Evolutionary conservation across 2,888 invertebrate genomes (phyloP).

Genomic region (Gerosis bhagava): DNA sequence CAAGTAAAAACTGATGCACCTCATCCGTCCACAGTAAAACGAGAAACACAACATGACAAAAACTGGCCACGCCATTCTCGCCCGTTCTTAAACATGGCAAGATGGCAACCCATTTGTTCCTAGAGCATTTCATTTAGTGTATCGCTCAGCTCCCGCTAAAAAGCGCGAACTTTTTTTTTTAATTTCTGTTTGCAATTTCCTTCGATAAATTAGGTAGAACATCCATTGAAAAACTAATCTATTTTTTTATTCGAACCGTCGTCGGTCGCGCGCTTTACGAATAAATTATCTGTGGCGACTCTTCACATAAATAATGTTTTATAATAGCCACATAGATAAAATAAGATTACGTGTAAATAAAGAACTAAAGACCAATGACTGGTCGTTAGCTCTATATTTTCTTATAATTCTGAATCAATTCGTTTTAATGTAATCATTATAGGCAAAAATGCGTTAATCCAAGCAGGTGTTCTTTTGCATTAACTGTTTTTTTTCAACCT

Average conservation of each 20-base stretch:
- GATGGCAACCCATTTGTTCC: constrained; percentile 46
- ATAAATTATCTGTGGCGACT: constrained; percentile 22
- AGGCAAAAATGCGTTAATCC: constrained; percentile 9
- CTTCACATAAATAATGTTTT: constrained; percentile 7
- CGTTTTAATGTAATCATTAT: constrained; percentile 13
- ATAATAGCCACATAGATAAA: constrained; percentile 15
- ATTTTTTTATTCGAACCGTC: constrained; percentile 13
- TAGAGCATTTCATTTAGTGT: constrained; percentile 19
- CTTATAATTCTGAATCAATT: constrained; percentile 19
- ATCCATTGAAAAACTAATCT: constrained; percentile 19
- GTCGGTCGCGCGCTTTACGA: constrained; percentile 15
- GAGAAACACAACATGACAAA: constrained; percentile 57
- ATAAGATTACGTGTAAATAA: constrained; percentile 12
- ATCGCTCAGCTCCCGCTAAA: constrained; percentile 13
- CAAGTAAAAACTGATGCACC: constrained; percentile 69
- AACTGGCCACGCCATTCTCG: constrained; percentile 44
- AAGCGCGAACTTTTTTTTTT: constrained; percentile 11
- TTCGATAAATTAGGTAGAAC: constrained; percentile 19
- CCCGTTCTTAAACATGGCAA: constrained; percentile 48
- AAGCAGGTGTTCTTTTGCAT: too few relatives aligned
- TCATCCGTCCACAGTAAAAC: constrained; percentile 60
- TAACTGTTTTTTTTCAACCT: too few relatives aligned
- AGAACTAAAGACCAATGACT: constrained; percentile 19
- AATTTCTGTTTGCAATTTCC: constrained; percentile 20
- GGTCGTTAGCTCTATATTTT: constrained; percentile 27